Evolutionary conservation across 53 echinoderm and acorn worm species (phyloP).

Genomic region (Actinopyga echinites): DNA sequence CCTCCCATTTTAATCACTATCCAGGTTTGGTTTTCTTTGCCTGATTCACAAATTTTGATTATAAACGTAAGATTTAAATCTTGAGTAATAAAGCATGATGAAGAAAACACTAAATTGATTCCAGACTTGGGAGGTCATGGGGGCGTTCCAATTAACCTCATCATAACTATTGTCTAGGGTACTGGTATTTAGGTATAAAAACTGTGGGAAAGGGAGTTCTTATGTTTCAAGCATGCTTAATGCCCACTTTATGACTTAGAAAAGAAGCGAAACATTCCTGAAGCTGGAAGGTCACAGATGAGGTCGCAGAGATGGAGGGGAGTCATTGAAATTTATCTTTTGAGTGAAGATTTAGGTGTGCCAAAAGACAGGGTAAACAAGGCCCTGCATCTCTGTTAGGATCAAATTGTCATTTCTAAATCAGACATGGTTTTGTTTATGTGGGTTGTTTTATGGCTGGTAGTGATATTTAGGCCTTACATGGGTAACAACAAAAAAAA

Average conservation of each 20-base stretch:
- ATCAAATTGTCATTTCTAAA: slow-evolving; percentile 34
- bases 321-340: slow-evolving; percentile 21
- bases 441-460: background rate
- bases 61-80: background rate
- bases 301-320: slow-evolving; percentile 37
- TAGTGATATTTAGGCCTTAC: slow-evolving; percentile 12
- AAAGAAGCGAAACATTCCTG: slow-evolving; percentile 16
- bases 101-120: slow-evolving; percentile 34
- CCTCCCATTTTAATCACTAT: slow-evolving; percentile 27
- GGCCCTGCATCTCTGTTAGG: background rate
- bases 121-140: slow-evolving; percentile 27
- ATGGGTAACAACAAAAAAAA: slow-evolving; percentile 24
- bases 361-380: slow-evolving; percentile 41
- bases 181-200: slow-evolving; percentile 35
- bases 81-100: background rate
- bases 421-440: slow-evolving; percentile 4
- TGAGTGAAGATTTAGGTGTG: slow-evolving; percentile 34
- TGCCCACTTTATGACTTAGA: slow-evolving; percentile 18
- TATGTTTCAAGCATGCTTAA: slow-evolving; percentile 35
- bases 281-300: slow-evolving; percentile 16
- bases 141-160: slow-evolving; percentile 46
- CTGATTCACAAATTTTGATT: slow-evolving; percentile 32
- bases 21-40: background rate
- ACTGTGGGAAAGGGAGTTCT: slow-evolving; percentile 11
- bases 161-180: slow-evolving; percentile 50